Percentiles rank a stretch among this genome's conserved stretches.
These are phyloP conservation scores for Cyphomyrmex costatus DNA, from an alignment of 1,140 invertebrate species.

Conservation along the genomic window DNA sequence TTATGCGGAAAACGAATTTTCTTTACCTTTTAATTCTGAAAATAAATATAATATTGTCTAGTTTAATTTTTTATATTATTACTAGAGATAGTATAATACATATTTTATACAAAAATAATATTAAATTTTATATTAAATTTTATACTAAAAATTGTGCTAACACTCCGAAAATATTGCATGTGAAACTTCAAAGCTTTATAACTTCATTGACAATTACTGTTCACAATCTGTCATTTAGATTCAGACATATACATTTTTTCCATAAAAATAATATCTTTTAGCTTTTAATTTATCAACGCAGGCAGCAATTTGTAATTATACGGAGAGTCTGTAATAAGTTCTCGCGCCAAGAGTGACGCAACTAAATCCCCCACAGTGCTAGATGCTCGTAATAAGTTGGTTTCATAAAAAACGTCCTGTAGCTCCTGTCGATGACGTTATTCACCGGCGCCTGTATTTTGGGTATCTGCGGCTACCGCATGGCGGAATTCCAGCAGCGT, in stretches of 20 bases:
- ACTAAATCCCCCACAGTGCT: not conserved
- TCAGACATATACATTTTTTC: not conserved
- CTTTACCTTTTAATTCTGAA: not conserved
- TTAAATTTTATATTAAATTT: no score
- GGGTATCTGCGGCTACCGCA: constrained; percentile 92
- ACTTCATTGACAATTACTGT: no score
- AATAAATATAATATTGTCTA: no score
- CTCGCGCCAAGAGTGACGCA: not conserved
- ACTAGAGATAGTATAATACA: no score
- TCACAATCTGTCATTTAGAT: no score
- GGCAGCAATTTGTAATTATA: constrained; percentile 12
- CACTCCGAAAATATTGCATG: no score
- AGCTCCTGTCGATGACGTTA: constrained; percentile 90
- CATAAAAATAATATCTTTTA: not conserved
- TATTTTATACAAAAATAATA: no score
- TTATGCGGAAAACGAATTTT: not conserved
- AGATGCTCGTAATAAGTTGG: constrained; percentile 27
- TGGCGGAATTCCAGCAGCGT: constrained; percentile 95
- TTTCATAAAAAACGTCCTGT: constrained; percentile 45
- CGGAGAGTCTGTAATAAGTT: constrained; percentile 7
- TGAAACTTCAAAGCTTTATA: no score
- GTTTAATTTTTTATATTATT: no score
- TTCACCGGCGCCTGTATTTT: constrained; percentile 87
- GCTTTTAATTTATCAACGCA: not conserved
- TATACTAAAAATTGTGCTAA: no score